Percentiles rank a stretch among this genome's conserved stretches.
Evolutionary conservation across 92 coral and sea anemone genomes (phyloP).

Genomic region (Epizoanthus stellaris): DNA sequence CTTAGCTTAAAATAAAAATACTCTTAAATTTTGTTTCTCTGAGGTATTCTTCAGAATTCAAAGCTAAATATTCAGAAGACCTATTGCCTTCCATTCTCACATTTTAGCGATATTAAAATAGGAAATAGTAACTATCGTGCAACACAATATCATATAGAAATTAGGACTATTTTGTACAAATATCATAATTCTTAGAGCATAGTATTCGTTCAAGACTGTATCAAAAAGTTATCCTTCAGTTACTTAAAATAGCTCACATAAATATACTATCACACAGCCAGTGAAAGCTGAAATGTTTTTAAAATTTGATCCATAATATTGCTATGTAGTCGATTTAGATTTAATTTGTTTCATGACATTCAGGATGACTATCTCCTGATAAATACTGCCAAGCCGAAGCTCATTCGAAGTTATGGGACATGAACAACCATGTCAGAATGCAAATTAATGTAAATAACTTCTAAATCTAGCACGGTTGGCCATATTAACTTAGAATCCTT

Average conservation of each 20-base stretch:
- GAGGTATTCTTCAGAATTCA: constrained; percentile 65
- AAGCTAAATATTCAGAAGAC: constrained; percentile 84
- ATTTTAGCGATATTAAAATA: constrained; percentile 89
- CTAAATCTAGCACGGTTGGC: constrained; percentile 63
- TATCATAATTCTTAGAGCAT: constrained; percentile 91
- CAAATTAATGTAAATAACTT: constrained; percentile 58
- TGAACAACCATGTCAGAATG: constrained; percentile 73
- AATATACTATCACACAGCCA: constrained; percentile 90
- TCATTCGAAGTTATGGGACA: constrained; percentile 51
- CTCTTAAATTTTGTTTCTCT: constrained; percentile 85
- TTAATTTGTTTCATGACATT: constrained; percentile 56
- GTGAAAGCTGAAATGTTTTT: constrained; percentile 63
- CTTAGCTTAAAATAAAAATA: constrained; percentile 97
- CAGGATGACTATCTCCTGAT: constrained; percentile 43
- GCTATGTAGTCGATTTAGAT: constrained; percentile 51
- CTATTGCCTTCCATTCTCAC: constrained; percentile 60
- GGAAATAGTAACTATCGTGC: constrained; percentile 93
- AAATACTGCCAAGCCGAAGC: constrained; percentile 26
- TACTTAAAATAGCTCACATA: constrained; percentile 96
- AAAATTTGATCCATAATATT: constrained; percentile 60
- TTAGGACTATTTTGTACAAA: constrained; percentile 99
- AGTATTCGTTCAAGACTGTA: constrained; percentile 89
- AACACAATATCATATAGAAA: constrained; percentile 91
- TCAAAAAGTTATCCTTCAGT: constrained; percentile 78
- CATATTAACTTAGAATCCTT: constrained; percentile 44